Percentiles rank a stretch among this genome's conserved stretches.
phyloP scores from a whole-genome alignment of 2,113 vertebrate genomes.

The Urocitellus parryii region DNA sequence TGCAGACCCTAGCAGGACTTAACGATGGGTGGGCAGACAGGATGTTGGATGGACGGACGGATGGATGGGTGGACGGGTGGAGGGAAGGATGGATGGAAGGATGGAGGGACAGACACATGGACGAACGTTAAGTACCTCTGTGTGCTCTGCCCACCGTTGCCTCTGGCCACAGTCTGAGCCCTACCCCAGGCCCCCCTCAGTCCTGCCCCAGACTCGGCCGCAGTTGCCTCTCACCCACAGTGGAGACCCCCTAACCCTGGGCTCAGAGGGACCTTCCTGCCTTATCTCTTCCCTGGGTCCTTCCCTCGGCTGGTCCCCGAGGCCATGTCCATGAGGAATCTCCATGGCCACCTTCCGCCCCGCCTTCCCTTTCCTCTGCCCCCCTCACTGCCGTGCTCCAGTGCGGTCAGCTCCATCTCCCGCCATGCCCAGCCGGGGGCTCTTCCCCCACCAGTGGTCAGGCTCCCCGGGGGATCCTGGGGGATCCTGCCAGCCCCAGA shows the following conservation, averaged over 20 bases:
- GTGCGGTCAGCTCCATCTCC: background rate
- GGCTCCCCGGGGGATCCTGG: background rate
- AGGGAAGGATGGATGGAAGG: rapidly evolving
- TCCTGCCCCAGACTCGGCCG: background rate
- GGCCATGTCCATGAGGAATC: background rate
- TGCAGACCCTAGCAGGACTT: background rate
- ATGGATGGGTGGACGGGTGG: background rate
- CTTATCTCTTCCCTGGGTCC: background rate
- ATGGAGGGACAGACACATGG: rapidly evolving
- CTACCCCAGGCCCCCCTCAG: background rate
- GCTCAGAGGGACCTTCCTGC: too few species aligned
- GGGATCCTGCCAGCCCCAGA: background rate
- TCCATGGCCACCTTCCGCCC: background rate
- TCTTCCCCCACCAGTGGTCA: background rate
- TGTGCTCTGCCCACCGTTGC: background rate
- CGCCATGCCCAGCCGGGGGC: background rate
- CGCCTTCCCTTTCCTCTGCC: background rate
- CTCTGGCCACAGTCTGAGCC: background rate
- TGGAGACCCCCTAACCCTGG: too few species aligned
- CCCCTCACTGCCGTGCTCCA: background rate
- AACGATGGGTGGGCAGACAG: rapidly evolving
- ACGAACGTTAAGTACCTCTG: rapidly evolving
- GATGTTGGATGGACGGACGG: rapidly evolving
- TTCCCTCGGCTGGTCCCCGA: background rate
- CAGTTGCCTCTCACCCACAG: background rate